Evolutionary conservation across 2,113 vertebrate species (phyloP), one percentile per base, ranked within the genome.

Genomic region (Apteryx owenii): DNA sequence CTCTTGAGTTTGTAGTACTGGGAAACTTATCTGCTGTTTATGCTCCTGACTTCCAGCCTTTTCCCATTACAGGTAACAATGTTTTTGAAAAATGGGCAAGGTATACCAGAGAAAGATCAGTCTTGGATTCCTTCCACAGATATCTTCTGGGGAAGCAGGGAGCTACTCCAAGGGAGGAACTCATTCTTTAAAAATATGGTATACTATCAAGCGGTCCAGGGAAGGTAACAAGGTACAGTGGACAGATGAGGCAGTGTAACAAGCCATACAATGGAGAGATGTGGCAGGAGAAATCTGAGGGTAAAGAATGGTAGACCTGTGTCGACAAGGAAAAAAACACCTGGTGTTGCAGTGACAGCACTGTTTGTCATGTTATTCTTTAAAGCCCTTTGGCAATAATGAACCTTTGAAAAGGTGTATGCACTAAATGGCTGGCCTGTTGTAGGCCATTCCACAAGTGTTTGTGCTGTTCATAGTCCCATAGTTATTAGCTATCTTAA

Each of bases 401-500:
- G 61, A 33, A 38, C 81, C 40, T 78, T 44, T 89, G 56, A 44
- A 78, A 77, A 88, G 46, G 36, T 53, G 78, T 28, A 62, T 2
- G 7, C 3, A 4, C 12, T 36, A 12, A 70, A 31, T 60, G 72
- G 4, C 29, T 83, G 88, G 31, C 29, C 31, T 29, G 19, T 46
- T 89, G 60, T 48, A 88, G 61, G 28, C 81, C 65, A 46, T 96
- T 93, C 75, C 76, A 89, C 46, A 12, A 14, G 51, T 46, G 54
- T 88, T 84, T 85, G 70, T 89, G 40, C 89, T 87, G 29, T 83
- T 88, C 78, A 48, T 85, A 92, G 85, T 80, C 48, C 70, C 54
- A 51, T 87, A 85, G 81, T 95, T 92, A 88, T 85, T 50, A 82
- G 70, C 42, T 93, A 4, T 58, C 80, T 90, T 94, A 50, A 65